These are phyloP conservation scores for Centropus unirufus DNA, from an alignment of 2,113 vertebrate species.

Conservation along the genomic window DNA sequence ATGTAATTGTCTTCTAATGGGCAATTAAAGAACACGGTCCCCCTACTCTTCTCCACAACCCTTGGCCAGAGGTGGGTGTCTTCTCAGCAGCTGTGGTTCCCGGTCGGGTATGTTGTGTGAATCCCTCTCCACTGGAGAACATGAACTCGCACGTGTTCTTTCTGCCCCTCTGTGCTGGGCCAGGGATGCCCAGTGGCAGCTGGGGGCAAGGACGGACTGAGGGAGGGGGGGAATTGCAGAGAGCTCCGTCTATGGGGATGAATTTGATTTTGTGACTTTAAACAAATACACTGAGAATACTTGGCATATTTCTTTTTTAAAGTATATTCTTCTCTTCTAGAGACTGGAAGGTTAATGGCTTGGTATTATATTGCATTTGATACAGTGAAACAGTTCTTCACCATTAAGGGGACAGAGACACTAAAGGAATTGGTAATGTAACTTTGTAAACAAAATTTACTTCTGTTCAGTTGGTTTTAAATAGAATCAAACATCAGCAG, in stretches of 20 bases:
- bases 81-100: neutral
- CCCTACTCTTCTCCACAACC: neutral
- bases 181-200: neutral
- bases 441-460: conserved; percentile 34
- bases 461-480: neutral
- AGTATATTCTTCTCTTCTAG: conserved; percentile 71
- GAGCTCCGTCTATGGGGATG: neutral
- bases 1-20: neutral
- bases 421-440: conserved; percentile 88
- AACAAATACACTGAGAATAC: neutral
- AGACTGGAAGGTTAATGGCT: conserved; percentile 91
- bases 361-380: conserved; percentile 94
- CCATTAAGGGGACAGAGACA: conserved; percentile 85
- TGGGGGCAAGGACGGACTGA: neutral
- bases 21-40: neutral
- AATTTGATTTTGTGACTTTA: neutral
- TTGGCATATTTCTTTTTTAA: neutral
- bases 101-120: neutral
- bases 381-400: conserved; percentile 90
- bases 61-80: neutral
- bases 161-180: neutral
- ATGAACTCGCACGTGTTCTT: neutral
- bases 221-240: neutral
- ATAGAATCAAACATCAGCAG: neutral
- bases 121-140: neutral